Percentiles rank a stretch among this genome's conserved stretches.
phyloP scores from a whole-genome alignment of 2,113 vertebrate genomes.

The Embiotoca jacksoni region DNA sequence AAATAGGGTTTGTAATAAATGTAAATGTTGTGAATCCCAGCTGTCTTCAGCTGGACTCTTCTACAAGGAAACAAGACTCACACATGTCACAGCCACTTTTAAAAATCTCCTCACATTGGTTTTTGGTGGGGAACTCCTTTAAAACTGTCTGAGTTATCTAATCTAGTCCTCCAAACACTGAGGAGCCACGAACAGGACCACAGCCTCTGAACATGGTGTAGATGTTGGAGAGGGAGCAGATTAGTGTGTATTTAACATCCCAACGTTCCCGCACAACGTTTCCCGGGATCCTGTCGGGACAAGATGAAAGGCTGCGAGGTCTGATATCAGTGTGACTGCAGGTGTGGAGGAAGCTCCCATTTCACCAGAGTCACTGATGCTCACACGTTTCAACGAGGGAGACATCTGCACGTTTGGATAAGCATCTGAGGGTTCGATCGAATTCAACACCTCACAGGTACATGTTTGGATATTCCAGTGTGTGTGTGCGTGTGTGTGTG shows the following conservation, averaged over 20 bases:
- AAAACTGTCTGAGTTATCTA: background rate
- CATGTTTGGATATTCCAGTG: slow-evolving; percentile 62
- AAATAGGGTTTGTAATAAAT: no score
- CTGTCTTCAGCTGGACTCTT: no score
- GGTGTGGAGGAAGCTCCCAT: slow-evolving; percentile 77
- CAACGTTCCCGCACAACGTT: slow-evolving; percentile 45
- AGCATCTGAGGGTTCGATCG: slow-evolving; percentile 67
- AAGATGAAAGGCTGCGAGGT: slow-evolving; percentile 70
- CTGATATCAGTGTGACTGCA: slow-evolving; percentile 67
- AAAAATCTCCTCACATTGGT: no score
- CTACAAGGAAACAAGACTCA: no score
- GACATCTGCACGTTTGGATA: slow-evolving; percentile 77
- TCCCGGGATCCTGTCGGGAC: slow-evolving; percentile 70
- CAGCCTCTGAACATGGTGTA: slow-evolving; percentile 17
- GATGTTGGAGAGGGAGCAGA: slow-evolving; percentile 33
- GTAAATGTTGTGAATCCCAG: no score
- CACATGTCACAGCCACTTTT: no score
- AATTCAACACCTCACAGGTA: slow-evolving; percentile 72
- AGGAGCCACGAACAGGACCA: slow-evolving; percentile 7
- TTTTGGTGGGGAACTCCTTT: background rate
- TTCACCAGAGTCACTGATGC: slow-evolving; percentile 75
- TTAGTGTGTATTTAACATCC: slow-evolving; percentile 53
- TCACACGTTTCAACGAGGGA: slow-evolving; percentile 37
- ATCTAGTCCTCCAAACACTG: background rate
- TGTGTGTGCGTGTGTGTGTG: slow-evolving; percentile 18